Evolutionary conservation across 2,888 invertebrate species (phyloP).

Genomic region (Poecilus cupreus): DNA sequence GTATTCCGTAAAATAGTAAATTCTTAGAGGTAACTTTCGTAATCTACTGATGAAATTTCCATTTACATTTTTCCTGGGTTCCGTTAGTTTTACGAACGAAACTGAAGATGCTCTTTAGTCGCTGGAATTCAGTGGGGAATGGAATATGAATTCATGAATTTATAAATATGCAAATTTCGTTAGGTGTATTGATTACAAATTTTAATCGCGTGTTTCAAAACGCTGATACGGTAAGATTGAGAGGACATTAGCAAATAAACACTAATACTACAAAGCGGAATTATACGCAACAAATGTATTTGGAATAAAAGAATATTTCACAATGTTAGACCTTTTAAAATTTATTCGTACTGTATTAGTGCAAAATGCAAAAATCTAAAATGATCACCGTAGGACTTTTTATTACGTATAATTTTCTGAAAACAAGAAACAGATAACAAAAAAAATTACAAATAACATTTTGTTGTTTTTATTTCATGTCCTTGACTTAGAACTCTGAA

Average conservation of each 20-base stretch:
- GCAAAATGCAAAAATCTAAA: too few relatives aligned
- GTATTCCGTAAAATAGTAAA: not conserved
- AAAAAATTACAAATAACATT: too few relatives aligned
- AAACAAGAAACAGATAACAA: too few relatives aligned
- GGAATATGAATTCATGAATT: conserved; percentile 19
- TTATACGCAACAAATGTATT: not conserved
- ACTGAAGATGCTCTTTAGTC: not conserved
- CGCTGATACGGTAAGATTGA: conserved; percentile 6
- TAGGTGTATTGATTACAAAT: not conserved
- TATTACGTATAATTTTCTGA: too few relatives aligned
- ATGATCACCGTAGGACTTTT: too few relatives aligned
- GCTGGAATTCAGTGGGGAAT: not conserved
- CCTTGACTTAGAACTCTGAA: too few relatives aligned
- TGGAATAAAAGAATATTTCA: not conserved
- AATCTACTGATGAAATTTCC: not conserved
- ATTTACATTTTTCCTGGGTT: not conserved
- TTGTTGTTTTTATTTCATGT: too few relatives aligned
- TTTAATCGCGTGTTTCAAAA: conserved; percentile 13
- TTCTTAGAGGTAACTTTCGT: not conserved
- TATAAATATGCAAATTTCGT: not conserved
- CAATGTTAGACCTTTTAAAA: too few relatives aligned
- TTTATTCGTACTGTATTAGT: too few relatives aligned
- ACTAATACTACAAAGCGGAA: not conserved
- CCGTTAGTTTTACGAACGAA: not conserved
- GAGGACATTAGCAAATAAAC: not conserved